phyloP scores from a whole-genome alignment of 2,888 invertebrate species.

The Aporophyla nigra region DNA sequence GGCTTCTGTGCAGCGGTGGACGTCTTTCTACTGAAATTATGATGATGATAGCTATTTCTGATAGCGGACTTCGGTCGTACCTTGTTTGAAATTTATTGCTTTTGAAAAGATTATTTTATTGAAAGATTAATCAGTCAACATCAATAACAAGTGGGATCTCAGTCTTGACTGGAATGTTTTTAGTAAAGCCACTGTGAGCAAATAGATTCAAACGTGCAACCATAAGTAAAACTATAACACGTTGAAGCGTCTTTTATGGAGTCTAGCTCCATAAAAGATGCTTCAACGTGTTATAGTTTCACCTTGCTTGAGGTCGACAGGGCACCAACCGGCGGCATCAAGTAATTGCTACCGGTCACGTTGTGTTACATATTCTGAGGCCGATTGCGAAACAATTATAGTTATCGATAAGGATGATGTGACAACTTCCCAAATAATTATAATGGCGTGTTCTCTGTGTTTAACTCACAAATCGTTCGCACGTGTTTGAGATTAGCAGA shows the following conservation, averaged over 20 bases:
- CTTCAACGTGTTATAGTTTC: slow-evolving; percentile 12
- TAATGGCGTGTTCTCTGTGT: slow-evolving; percentile 19
- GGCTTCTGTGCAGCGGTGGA: too few relatives aligned
- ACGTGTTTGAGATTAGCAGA: slow-evolving; percentile 6
- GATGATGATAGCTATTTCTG: neutral
- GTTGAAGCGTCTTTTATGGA: too few relatives aligned
- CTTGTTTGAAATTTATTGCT: neutral
- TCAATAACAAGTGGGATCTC: too few relatives aligned
- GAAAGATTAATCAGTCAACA: neutral
- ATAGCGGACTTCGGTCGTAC: neutral
- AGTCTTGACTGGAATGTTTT: too few relatives aligned
- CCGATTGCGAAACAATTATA: slow-evolving; percentile 23
- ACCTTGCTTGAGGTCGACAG: slow-evolving; percentile 41
- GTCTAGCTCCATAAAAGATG: slow-evolving; percentile 30
- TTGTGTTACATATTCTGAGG: slow-evolving; percentile 26
- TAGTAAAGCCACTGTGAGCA: slow-evolving; percentile 12
- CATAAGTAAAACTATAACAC: too few relatives aligned
- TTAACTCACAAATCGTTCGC: slow-evolving; percentile 11
- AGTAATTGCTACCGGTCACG: slow-evolving; percentile 44
- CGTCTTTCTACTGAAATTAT: too few relatives aligned
- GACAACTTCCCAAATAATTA: slow-evolving; percentile 44
- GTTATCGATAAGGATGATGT: slow-evolving; percentile 33
- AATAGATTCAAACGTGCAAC: neutral
- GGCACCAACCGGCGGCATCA: slow-evolving; percentile 1
- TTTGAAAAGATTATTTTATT: neutral